Conservation (phyloP, 2,797 vertebrate species). For the Emys orbicularis region DNA sequence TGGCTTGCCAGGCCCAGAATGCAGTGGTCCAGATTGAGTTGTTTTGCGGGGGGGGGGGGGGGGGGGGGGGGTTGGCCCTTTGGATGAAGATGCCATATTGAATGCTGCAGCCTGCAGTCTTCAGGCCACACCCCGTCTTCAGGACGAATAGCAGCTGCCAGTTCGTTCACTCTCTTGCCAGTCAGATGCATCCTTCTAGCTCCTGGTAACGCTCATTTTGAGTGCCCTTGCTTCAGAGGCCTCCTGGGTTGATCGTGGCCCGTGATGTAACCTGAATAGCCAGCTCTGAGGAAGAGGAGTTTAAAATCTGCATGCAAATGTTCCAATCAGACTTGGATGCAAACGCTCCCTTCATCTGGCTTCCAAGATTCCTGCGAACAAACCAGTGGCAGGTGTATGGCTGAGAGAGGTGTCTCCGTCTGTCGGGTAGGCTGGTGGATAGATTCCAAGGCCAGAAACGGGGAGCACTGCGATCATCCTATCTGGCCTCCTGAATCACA, state of each 20-base stretch:
- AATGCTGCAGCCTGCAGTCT: background rate
- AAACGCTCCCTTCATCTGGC: background rate
- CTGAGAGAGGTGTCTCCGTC: background rate
- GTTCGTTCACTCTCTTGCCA: rapidly evolving
- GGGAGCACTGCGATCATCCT: too few species aligned
- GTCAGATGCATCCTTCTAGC: rapidly evolving
- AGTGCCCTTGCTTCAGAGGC: background rate
- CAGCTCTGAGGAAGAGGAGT: rapidly evolving
- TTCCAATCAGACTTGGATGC: background rate
- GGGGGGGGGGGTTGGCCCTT: background rate
- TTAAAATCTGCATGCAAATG: background rate
- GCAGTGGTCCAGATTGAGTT: background rate
- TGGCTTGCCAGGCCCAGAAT: background rate
- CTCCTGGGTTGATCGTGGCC: rapidly evolving
- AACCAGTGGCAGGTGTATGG: rapidly evolving
- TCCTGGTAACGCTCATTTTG: background rate
- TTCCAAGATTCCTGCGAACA: background rate
- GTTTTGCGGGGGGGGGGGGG: background rate
- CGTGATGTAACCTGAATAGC: background rate
- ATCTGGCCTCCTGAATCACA: background rate
- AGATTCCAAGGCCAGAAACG: too few species aligned
- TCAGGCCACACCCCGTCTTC: rapidly evolving
- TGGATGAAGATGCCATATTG: background rate
- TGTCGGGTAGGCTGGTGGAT: background rate
- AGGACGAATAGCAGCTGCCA: background rate